Base-by-base conservation (phyloP, 2,113 vertebrate species). In the Hoplias malabaricus region DNA sequence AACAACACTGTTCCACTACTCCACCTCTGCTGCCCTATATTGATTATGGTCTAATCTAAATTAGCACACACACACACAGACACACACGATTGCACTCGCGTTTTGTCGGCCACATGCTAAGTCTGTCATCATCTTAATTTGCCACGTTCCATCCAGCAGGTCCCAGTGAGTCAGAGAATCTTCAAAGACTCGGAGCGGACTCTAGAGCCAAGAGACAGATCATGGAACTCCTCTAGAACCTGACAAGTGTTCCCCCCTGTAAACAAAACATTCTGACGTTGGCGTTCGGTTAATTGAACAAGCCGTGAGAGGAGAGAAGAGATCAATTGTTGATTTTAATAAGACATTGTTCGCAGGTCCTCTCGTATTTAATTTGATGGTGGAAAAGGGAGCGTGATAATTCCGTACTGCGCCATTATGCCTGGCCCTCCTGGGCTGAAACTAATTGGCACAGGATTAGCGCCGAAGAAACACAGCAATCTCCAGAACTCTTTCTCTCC, bases 361-460 rank as follows among this genome's bases (percentile, higher is more conserved):
- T 66, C 59, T 70, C 50, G 59, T 84, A 79, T 82, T 82, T 82
- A 82, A 84, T 84, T 77, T 84, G 77, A 82, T 80, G 73, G 65
- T 67, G 62, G 69, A 75, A 81, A 78, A 75, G 65, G 21, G 69
- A 77, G 76, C n/a, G 16, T 62, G 65, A 76, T 82, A 67, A 65
- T 80, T 82, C 69, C 5, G 21, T 76, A 77, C 70, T 69, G 80
- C 36, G 40, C 73, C 80, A 82, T 84, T 78, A 84, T 79, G 75
- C 61, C 73, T 1, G 19, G 69, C 83, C 80, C 80, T 82, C 83
- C 80, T 80, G 78, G 78, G 83, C 75, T 75, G 69, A 82, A 85
- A 85, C 73, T 85, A 85, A 85, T 85, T 85, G 78, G 78, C 56
- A 74, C 50, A 80, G 80, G 78, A 85, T 84, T 82, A 84, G 63